Evolutionary conservation across 2,888 invertebrate species (phyloP).

Genomic region (Mystacides longicornis): DNA sequence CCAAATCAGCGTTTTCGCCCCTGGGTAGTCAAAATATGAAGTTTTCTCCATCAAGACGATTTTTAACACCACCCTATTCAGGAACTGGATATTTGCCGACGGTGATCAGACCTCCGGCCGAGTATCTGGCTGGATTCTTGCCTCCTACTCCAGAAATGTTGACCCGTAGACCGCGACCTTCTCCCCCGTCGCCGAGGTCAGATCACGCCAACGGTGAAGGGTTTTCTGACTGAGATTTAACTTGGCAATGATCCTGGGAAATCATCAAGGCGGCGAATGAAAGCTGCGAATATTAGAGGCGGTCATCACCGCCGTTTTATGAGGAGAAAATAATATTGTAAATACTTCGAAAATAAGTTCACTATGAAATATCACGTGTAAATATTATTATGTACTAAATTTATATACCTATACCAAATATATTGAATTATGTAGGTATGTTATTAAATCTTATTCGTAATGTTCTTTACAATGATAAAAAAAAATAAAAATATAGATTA

Average conservation of each 20-base stretch:
- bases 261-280: neutral
- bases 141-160: constrained; percentile 42
- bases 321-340: too few relatives aligned
- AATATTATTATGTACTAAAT: too few relatives aligned
- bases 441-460: too few relatives aligned
- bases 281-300: neutral
- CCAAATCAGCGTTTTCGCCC: constrained; percentile 74
- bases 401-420: too few relatives aligned
- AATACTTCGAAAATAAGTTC: too few relatives aligned
- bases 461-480: too few relatives aligned
- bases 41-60: constrained; percentile 64
- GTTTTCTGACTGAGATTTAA: constrained; percentile 38
- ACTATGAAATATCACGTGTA: too few relatives aligned
- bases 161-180: constrained; percentile 42
- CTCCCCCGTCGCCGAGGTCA: constrained; percentile 46
- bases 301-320: too few relatives aligned
- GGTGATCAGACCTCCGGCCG: constrained; percentile 56
- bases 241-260: neutral
- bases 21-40: constrained; percentile 55
- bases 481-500: too few relatives aligned
- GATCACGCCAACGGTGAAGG: constrained; percentile 48
- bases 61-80: constrained; percentile 74
- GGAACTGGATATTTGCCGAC: constrained; percentile 78
- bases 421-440: too few relatives aligned
- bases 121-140: constrained; percentile 43